phyloP scores from a whole-genome alignment of 2,113 vertebrate genomes.

The Callaeas wilsoni region DNA sequence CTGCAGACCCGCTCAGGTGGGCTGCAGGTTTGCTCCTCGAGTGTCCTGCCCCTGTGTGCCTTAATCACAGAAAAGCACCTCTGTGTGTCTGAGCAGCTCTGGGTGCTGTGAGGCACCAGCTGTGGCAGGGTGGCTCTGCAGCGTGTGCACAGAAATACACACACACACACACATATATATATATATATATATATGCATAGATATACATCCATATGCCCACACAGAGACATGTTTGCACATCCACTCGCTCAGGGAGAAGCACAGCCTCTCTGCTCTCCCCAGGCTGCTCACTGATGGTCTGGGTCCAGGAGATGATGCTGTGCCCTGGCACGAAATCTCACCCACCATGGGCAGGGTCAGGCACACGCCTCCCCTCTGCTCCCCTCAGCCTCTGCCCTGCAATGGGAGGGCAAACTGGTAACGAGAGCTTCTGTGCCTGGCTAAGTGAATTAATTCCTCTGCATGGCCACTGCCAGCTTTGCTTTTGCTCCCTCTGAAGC shows the following conservation, averaged over 20 bases:
- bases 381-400: not conserved
- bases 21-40: not conserved
- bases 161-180: fast-evolving
- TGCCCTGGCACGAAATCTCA: not conserved
- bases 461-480: not conserved
- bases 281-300: not conserved
- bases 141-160: not conserved
- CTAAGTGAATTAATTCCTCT: not conserved
- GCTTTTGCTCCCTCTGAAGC: not conserved
- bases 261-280: not conserved
- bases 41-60: not conserved
- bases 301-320: not conserved
- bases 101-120: not conserved
- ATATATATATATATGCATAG: no score
- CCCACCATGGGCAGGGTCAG: not conserved
- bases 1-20: not conserved
- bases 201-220: no score
- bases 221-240: not conserved
- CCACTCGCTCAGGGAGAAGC: not conserved
- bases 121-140: not conserved
- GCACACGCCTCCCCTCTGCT: not conserved
- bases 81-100: not conserved
- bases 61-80: not conserved
- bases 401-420: not conserved
- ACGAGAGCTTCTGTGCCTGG: not conserved